Percentiles rank a stretch among this genome's conserved stretches.
phyloP scores from a whole-genome alignment of 2,113 vertebrate genomes.

The Syngnathoides biaculeatus region DNA sequence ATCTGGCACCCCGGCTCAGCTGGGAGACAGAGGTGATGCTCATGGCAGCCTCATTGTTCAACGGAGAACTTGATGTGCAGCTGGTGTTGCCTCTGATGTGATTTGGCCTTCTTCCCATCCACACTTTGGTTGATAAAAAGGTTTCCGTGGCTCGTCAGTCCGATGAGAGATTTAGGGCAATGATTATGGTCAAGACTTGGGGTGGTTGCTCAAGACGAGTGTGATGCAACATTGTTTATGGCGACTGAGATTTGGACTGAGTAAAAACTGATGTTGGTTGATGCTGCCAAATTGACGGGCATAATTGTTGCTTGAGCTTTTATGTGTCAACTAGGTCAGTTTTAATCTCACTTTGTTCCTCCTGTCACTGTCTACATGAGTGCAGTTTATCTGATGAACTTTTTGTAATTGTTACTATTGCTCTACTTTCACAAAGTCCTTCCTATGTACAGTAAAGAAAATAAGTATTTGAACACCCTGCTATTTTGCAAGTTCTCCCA shows the following conservation, averaged over 20 bases:
- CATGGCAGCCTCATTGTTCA: slow-evolving; percentile 61
- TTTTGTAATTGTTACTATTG: slow-evolving; percentile 24
- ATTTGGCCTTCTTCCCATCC: slow-evolving; percentile 63
- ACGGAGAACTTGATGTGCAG: slow-evolving; percentile 65
- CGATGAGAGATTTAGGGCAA: slow-evolving; percentile 41
- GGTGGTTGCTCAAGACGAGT: not conserved
- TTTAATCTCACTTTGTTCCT: slow-evolving; percentile 15
- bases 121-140: slow-evolving; percentile 65
- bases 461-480: too few relatives aligned
- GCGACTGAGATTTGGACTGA: not conserved
- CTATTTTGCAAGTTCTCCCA: too few relatives aligned
- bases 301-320: not conserved
- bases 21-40: slow-evolving; percentile 67
- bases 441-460: too few relatives aligned
- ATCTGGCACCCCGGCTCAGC: slow-evolving; percentile 60
- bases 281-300: not conserved
- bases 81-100: slow-evolving; percentile 69
- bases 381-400: slow-evolving; percentile 42
- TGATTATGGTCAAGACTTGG: slow-evolving; percentile 11
- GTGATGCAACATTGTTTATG: slow-evolving; percentile 15
- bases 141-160: slow-evolving; percentile 37
- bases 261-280: not conserved
- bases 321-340: slow-evolving; percentile 10
- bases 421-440: slow-evolving; percentile 42
- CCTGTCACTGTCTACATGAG: slow-evolving; percentile 2